These are phyloP conservation scores for Trilocha varians DNA, from an alignment of 2,888 invertebrate genomes.

Conservation along the genomic window DNA sequence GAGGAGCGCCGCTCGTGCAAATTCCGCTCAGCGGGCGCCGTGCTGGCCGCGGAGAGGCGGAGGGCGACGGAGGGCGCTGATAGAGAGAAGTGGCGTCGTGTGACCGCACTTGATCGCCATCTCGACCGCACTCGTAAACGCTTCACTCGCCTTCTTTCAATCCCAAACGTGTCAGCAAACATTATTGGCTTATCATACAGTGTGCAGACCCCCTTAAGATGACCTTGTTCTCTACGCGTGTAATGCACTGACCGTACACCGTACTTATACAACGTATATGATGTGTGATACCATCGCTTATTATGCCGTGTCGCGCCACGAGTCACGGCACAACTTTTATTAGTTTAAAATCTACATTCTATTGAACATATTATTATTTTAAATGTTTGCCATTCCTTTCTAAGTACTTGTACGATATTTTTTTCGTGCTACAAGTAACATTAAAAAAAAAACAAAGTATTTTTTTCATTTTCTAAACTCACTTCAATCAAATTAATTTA, in stretches of 20 bases:
- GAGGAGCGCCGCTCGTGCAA: conserved; percentile 56
- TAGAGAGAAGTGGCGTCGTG: conserved; percentile 54
- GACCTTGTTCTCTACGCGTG: conserved; percentile 28
- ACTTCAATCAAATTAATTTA: too few relatives aligned
- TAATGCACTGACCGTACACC: conserved; percentile 5
- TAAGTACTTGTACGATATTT: too few relatives aligned
- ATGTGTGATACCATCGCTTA: not conserved
- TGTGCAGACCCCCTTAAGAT: conserved; percentile 19
- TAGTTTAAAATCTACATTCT: not conserved
- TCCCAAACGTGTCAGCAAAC: conserved; percentile 30
- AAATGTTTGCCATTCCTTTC: too few relatives aligned
- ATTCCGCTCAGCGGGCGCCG: conserved; percentile 53
- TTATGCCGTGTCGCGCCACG: not conserved
- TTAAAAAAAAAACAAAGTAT: too few relatives aligned
- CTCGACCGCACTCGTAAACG: conserved; percentile 33
- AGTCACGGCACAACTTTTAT: not conserved
- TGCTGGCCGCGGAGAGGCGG: conserved; percentile 30
- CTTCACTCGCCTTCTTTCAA: conserved; percentile 20
- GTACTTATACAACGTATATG: not conserved
- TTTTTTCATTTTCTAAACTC: too few relatives aligned
- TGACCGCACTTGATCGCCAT: conserved; percentile 37
- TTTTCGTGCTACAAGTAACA: too few relatives aligned
- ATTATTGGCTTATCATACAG: conserved; percentile 28
- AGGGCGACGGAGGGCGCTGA: conserved; percentile 41
- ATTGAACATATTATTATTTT: too few relatives aligned